Conservation (phyloP, 2,797 vertebrate species). For the Glyptemys insculpta region DNA sequence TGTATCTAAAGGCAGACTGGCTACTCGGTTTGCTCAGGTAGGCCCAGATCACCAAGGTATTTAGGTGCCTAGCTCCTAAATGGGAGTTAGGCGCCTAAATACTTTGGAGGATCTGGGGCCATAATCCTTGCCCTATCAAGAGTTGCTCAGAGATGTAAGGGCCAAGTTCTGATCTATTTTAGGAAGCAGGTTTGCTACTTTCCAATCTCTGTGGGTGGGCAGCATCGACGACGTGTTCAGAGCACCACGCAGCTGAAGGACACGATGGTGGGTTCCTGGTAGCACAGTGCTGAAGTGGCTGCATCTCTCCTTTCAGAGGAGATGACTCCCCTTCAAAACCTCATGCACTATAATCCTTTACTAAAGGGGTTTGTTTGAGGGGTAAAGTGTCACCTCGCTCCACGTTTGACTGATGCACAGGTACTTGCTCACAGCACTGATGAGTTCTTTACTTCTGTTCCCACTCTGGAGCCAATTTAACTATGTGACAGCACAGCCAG, state of each 20-base stretch:
- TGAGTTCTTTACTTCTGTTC: conserved; percentile 5
- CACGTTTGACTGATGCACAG: conserved; percentile 8
- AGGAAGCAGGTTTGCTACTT: background rate
- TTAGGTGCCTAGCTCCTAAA: too few species aligned
- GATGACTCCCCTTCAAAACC: conserved; percentile 4
- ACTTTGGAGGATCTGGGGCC: background rate
- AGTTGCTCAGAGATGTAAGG: background rate
- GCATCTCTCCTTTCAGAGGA: background rate
- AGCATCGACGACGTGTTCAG: background rate
- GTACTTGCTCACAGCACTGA: conserved; percentile 41
- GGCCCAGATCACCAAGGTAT: background rate
- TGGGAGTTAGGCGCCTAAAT: background rate
- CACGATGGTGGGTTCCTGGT: background rate
- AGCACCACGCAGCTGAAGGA: background rate
- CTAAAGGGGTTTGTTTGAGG: conserved; percentile 31
- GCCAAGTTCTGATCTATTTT: background rate
- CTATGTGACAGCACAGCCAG: background rate
- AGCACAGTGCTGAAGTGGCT: conserved; percentile 15
- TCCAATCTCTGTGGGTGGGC: background rate
- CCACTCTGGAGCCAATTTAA: conserved; percentile 47
- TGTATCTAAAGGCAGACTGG: background rate
- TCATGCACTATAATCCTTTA: background rate
- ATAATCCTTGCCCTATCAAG: background rate
- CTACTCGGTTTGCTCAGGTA: background rate
- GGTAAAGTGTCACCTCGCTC: conserved; percentile 32